Base-by-base conservation (phyloP, 2,797 vertebrate species). In the Tenualosa thibaudeaui region DNA sequence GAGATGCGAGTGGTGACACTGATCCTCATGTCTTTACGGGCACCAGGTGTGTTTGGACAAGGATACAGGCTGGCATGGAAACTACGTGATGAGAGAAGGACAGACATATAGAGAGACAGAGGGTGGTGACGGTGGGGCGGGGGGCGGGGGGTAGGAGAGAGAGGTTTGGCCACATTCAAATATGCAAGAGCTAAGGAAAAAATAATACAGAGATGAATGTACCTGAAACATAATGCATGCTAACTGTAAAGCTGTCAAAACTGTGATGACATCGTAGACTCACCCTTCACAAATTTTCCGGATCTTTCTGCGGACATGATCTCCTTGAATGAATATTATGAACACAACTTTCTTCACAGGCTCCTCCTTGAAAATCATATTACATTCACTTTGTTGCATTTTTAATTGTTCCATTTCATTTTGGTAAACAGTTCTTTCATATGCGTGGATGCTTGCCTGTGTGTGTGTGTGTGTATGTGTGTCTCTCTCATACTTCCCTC, bases 291-390 rank as follows among this genome's bases (percentile, higher is more conserved):
- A 92, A 62, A 92, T 87, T 85, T 91, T 91, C 22, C 86, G 84
- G 40, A 91, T 89, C 82, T 91, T 93, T 62, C 84, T 86, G 85
- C 85, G 90, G 82, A 92, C 83, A 8, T 89, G 88, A 56, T 91
- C 90, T 58, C 91, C 92, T 82, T 92, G 92, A 40, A 91, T 87
- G 84, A 91, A 92, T 54, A 92, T 86, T 6, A 92, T 89, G 75
- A 92, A 92, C 65, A 91, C 89, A 3, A 90, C 90, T 85, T 90
- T 92, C 89, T 90, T 89, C 56, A 86, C 82, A 3, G 46, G 7
- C 81, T 86, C 83, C 46, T 88, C 86, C 92, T 92, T 56, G n/a
- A 68, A 83, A 84, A 19, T 6, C 17, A 22, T 22, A 22, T 78
- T 43, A 68, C 8, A 37, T 15, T 68, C 0, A 37, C 31, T 2